A percentile compares a stretch with the other conserved stretches of the same genome.
These are phyloP conservation scores for Lissocephala sabroskyi DNA, from an alignment of 2,888 invertebrate genomes.

Conservation along the genomic window DNA sequence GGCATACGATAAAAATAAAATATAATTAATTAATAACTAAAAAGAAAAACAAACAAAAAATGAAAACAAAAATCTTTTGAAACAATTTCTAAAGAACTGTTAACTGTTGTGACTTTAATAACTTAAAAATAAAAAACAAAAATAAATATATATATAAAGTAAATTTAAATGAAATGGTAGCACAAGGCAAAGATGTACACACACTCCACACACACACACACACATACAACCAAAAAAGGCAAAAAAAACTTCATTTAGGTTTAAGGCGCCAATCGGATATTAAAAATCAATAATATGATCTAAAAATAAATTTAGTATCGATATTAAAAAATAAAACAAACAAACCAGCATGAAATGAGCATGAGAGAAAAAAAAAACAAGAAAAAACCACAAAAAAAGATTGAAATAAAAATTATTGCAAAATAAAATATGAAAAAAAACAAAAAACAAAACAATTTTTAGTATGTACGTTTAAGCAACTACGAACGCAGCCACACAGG, in stretches of 20 bases:
- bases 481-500: background rate
- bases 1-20: too few species aligned
- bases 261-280: conserved; percentile 46
- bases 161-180: background rate
- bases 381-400: conserved; percentile 6
- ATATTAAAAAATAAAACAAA: conserved; percentile 24
- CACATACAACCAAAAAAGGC: background rate
- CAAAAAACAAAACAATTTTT: conserved; percentile 1
- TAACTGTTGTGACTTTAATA: conserved; percentile 34
- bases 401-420: background rate
- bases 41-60: conserved; percentile 1
- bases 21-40: conserved; percentile 19
- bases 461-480: background rate
- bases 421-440: conserved; percentile 2
- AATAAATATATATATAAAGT: conserved; percentile 10
- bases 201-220: conserved; percentile 16
- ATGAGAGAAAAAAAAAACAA: conserved; percentile 3
- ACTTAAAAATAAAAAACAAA: conserved; percentile 26
- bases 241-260: conserved; percentile 22
- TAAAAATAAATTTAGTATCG: conserved; percentile 41
- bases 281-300: conserved; percentile 33
- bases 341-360: conserved; percentile 3
- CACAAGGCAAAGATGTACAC: background rate
- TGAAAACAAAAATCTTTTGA: conserved; percentile 27
- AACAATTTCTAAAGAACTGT: conserved; percentile 50